These are phyloP conservation scores for Biston betularia DNA, from an alignment of 2,888 invertebrate genomes.

Conservation along the genomic window DNA sequence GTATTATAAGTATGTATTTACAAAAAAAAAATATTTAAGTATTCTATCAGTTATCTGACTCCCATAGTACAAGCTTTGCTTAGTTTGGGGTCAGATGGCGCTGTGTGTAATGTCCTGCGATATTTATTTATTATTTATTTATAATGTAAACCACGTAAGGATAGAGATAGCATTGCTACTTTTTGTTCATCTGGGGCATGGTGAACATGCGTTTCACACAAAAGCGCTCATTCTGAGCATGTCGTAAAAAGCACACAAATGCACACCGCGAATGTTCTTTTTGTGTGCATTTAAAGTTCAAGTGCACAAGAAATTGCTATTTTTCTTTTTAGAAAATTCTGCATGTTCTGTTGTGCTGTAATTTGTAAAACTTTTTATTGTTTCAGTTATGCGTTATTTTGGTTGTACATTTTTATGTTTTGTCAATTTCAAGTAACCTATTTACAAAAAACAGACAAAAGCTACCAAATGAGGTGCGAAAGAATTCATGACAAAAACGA, in stretches of 20 bases:
- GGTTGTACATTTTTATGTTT: not conserved
- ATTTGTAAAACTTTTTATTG: not conserved
- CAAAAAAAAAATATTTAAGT: no score
- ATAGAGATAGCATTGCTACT: no score
- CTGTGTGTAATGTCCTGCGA: no score
- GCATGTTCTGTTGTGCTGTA: not conserved
- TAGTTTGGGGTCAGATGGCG: no score
- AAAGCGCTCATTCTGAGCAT: not conserved
- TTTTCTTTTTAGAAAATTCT: slow-evolving; percentile 6
- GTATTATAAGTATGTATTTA: no score
- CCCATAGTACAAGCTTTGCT: no score
- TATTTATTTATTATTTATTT: no score
- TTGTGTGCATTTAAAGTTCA: slow-evolving; percentile 29
- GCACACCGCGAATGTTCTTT: slow-evolving; percentile 28
- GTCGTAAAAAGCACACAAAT: not conserved
- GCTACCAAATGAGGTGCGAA: not conserved
- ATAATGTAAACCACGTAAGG: no score
- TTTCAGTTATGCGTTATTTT: not conserved
- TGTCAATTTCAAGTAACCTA: not conserved
- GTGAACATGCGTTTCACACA: not conserved
- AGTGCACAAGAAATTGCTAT: slow-evolving; percentile 10
- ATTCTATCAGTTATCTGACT: no score
- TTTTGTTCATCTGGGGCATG: not conserved
- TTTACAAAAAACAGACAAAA: not conserved
- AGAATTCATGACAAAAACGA: not conserved